phyloP scores from a whole-genome alignment of 2,113 vertebrate species.

The Hippoglossus stenolepis region DNA sequence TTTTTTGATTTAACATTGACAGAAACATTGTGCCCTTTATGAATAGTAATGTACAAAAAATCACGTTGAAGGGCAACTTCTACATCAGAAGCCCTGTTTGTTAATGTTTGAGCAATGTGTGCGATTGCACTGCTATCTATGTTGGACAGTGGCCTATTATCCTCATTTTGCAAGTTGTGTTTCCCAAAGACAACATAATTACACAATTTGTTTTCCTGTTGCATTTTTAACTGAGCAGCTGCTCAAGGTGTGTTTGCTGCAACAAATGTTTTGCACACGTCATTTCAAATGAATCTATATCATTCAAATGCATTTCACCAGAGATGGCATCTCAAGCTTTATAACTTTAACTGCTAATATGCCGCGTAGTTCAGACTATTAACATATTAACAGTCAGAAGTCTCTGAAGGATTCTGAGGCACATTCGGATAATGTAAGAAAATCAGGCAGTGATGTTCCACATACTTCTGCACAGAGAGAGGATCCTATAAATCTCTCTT shows the following conservation, averaged over 20 bases:
- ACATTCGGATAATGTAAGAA: not conserved
- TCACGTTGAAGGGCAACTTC: too few species aligned
- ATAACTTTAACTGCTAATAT: not conserved
- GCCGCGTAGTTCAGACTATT: not conserved
- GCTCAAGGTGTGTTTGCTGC: not conserved
- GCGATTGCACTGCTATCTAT: too few species aligned
- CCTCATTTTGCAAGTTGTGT: too few species aligned
- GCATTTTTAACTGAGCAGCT: not conserved
- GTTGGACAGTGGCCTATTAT: too few species aligned
- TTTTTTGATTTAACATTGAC: too few species aligned
- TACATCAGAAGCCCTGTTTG: too few species aligned
- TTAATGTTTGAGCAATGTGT: too few species aligned
- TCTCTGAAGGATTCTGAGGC: not conserved
- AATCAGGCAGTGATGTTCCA: not conserved
- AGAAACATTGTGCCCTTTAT: too few species aligned
- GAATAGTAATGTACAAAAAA: too few species aligned
- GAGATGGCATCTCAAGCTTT: not conserved
- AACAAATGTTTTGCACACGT: not conserved
- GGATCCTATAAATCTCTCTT: conserved; percentile 58
- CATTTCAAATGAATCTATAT: not conserved
- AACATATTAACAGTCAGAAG: not conserved
- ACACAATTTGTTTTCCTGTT: not conserved
- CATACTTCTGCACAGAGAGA: conserved; percentile 22
- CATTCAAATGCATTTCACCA: not conserved
- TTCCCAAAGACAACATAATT: too few species aligned